Percentiles rank a stretch among this genome's conserved stretches.
Evolutionary conservation across 35 echinoderm and acorn worm genomes (phyloP).

Genomic region (Stichopus chloronotus): DNA sequence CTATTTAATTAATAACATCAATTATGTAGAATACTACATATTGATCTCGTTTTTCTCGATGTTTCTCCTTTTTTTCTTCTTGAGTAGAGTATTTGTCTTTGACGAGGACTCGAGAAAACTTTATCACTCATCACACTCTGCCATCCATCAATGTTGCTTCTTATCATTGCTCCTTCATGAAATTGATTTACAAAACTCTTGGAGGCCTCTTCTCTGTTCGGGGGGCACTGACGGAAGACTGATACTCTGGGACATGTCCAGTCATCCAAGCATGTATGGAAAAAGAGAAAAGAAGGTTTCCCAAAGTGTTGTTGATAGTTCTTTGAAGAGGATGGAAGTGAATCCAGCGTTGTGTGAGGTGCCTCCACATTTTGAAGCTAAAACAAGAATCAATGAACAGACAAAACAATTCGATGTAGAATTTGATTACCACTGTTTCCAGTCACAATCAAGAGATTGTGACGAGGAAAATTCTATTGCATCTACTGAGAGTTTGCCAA

Average conservation of each 20-base stretch:
- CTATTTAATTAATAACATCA: neutral
- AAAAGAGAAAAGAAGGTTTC: neutral
- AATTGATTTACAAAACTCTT: neutral
- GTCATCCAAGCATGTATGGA: neutral
- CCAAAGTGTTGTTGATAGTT: too few relatives aligned
- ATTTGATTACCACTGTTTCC: too few relatives aligned
- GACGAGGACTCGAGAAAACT: conserved; percentile 14
- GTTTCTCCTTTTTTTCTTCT: neutral
- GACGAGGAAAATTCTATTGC: neutral
- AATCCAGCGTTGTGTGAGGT: neutral
- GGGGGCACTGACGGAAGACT: conserved; percentile 59
- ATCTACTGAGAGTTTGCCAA: neutral
- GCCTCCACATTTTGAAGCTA: neutral
- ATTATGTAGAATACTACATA: neutral
- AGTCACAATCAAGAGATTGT: neutral
- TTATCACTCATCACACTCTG: neutral
- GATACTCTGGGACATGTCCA: conserved; percentile 53
- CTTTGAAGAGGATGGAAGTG: neutral
- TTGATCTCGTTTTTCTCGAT: neutral
- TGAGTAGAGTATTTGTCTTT: conserved; percentile 39
- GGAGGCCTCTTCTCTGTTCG: conserved; percentile 27
- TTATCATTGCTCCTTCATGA: neutral
- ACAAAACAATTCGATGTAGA: neutral
- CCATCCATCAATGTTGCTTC: conserved; percentile 17
- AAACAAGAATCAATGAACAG: neutral